A percentile compares a stretch with the other conserved stretches of the same genome.
These are phyloP conservation scores for Daktulosphaira vitifoliae DNA, from an alignment of 1,140 invertebrate genomes.

Conservation along the genomic window DNA sequence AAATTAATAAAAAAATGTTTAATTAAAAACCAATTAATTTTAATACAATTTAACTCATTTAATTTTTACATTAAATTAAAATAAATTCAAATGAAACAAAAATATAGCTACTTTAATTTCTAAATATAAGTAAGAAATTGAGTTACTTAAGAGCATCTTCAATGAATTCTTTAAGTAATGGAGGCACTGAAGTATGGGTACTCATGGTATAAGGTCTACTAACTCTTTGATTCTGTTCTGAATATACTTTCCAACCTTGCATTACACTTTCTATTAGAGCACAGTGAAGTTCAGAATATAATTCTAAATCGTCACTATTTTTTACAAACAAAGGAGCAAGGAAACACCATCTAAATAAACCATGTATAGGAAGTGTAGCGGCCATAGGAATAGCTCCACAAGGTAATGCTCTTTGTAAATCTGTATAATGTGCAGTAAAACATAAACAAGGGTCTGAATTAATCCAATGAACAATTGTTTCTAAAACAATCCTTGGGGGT, in stretches of 20 bases:
- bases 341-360: slow-evolving; percentile 58
- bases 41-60: too few relatives aligned
- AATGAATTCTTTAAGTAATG: slow-evolving; percentile 17
- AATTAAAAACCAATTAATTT: too few relatives aligned
- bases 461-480: slow-evolving; percentile 40
- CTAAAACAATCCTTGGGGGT: slow-evolving; percentile 51
- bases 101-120: too few relatives aligned
- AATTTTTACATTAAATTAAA: too few relatives aligned
- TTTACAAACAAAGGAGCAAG: slow-evolving; percentile 51
- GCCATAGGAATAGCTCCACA: slow-evolving; percentile 71
- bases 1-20: too few relatives aligned
- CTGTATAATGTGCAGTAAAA: slow-evolving; percentile 57
- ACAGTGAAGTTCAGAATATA: slow-evolving; percentile 57
- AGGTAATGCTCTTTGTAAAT: slow-evolving; percentile 54
- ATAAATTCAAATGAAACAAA: too few relatives aligned
- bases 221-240: slow-evolving; percentile 6
- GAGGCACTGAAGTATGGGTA: neutral
- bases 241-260: slow-evolving; percentile 40
- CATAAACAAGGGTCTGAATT: slow-evolving; percentile 47
- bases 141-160: slow-evolving; percentile 27
- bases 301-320: slow-evolving; percentile 43
- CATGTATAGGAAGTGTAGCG: slow-evolving; percentile 67
- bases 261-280: slow-evolving; percentile 53
- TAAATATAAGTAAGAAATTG: too few relatives aligned
- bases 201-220: slow-evolving; percentile 13